These are phyloP conservation scores for Leptopilina boulardi DNA, from an alignment of 1,140 invertebrate species.

Conservation along the genomic window DNA sequence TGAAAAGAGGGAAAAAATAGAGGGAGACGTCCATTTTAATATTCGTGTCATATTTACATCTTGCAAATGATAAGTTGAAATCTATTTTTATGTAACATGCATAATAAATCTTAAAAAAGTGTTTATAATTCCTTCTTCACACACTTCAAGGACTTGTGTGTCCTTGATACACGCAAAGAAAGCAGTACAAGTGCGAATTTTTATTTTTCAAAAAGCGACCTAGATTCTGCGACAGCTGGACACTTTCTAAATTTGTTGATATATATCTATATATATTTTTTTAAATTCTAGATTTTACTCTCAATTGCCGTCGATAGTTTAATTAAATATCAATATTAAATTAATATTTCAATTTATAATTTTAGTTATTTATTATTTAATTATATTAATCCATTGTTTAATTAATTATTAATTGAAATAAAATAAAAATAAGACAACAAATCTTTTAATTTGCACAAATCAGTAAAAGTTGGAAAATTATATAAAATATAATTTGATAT, in stretches of 20 bases:
- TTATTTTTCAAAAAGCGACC: slow-evolving; percentile 46
- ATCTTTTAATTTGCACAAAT: too few relatives aligned
- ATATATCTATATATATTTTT: not conserved
- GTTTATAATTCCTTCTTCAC: slow-evolving; percentile 43
- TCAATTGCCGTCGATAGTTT: not conserved
- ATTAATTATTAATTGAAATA: too few relatives aligned
- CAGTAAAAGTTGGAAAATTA: not conserved
- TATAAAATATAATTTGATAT: too few relatives aligned
- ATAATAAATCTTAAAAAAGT: slow-evolving; percentile 47
- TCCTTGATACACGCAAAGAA: slow-evolving; percentile 45
- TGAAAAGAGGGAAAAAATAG: not conserved
- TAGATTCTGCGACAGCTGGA: slow-evolving; percentile 34
- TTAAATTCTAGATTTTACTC: not conserved
- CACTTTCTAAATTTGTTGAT: not conserved
- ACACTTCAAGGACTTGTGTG: slow-evolving; percentile 40
- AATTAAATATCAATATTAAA: not conserved
- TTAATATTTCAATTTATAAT: too few relatives aligned
- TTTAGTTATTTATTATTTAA: too few relatives aligned
- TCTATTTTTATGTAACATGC: slow-evolving; percentile 47
- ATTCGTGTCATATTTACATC: slow-evolving; percentile 41
- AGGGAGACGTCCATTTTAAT: not conserved
- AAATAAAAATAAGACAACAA: too few relatives aligned
- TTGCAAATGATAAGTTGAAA: slow-evolving; percentile 43
- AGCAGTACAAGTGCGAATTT: slow-evolving; percentile 41
- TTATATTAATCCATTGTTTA: too few relatives aligned